These are phyloP conservation scores for Ditylenchus dipsaci DNA, from an alignment of 1,140 invertebrate genomes.

Conservation along the genomic window DNA sequence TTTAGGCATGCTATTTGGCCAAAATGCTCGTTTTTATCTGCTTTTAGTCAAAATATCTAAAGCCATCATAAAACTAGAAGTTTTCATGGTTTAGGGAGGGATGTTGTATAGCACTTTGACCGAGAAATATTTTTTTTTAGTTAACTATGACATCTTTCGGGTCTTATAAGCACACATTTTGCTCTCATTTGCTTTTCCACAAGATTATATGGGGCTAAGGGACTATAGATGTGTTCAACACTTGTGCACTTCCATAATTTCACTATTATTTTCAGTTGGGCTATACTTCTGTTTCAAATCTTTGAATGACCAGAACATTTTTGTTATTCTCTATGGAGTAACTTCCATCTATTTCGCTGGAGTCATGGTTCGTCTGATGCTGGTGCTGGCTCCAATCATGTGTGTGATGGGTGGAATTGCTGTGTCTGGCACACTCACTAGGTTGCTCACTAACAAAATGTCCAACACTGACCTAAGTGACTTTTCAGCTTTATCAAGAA, in stretches of 20 bases:
- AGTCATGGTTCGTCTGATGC: slow-evolving; percentile 96
- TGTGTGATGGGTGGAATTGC: slow-evolving; percentile 90
- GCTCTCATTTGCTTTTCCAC: not conserved
- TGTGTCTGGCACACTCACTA: slow-evolving; percentile 68
- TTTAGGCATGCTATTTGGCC: no score
- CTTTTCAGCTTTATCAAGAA: slow-evolving; percentile 17
- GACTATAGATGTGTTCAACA: not conserved
- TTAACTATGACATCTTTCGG: no score
- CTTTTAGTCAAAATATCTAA: no score
- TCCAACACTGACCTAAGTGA: not conserved
- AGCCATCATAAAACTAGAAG: no score
- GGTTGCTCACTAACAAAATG: slow-evolving; percentile 2
- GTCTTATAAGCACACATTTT: no score
- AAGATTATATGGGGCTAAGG: not conserved
- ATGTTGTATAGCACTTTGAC: no score
- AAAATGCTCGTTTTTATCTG: no score
- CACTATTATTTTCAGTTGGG: slow-evolving; percentile 67
- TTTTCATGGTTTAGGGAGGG: no score
- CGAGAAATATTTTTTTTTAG: no score
- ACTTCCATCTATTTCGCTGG: slow-evolving; percentile 96
- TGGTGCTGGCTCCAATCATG: slow-evolving; percentile 91
- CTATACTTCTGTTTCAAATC: slow-evolving; percentile 97
- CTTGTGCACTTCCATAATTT: not conserved
- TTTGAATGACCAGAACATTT: slow-evolving; percentile 92
- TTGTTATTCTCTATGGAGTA: slow-evolving; percentile 90